phyloP scores from a whole-genome alignment of 2,113 vertebrate species.

The Callionymus lyra region DNA sequence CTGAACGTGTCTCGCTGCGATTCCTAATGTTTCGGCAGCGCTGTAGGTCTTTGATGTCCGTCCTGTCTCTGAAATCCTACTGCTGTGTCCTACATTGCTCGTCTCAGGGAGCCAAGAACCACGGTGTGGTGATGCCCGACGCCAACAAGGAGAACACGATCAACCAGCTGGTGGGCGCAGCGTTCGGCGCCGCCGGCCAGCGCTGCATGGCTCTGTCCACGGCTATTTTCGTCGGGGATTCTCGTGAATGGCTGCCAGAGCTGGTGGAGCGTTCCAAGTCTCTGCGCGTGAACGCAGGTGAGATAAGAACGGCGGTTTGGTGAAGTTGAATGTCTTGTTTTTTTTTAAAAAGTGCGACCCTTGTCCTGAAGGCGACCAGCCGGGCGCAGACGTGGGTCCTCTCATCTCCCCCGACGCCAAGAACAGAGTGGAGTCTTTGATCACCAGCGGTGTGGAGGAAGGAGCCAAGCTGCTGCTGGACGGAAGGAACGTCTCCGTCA shows the following conservation, averaged over 20 bases:
- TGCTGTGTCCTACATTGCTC: constrained; percentile 15
- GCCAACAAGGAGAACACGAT: constrained; percentile 96
- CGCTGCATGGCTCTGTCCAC: constrained; percentile 97
- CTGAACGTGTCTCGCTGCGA: too few relatives aligned
- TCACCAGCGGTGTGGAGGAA: constrained; percentile 83
- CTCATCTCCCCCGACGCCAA: constrained; percentile 86
- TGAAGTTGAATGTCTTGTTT: not conserved
- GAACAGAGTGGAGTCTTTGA: constrained; percentile 76
- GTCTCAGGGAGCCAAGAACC: constrained; percentile 91
- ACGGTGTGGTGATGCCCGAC: constrained; percentile 97
- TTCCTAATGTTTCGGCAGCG: too few relatives aligned
- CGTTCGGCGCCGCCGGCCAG: constrained; percentile 95
- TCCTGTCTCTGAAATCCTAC: constrained; percentile 4
- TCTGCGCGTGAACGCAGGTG: constrained; percentile 88
- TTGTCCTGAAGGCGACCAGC: constrained; percentile 80
- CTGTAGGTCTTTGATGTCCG: too few relatives aligned
- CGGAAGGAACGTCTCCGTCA: constrained; percentile 83
- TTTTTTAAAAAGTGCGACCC: not conserved
- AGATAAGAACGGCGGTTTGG: not conserved
- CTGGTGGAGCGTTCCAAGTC: constrained; percentile 87
- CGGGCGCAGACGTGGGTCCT: constrained; percentile 89
- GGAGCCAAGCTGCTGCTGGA: constrained; percentile 86
- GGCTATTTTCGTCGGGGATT: constrained; percentile 87
- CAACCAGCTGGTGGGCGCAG: constrained; percentile 95
- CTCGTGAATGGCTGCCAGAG: constrained; percentile 87